phyloP scores from a whole-genome alignment of 2,113 vertebrate genomes.

The Baryphthengus martii region DNA sequence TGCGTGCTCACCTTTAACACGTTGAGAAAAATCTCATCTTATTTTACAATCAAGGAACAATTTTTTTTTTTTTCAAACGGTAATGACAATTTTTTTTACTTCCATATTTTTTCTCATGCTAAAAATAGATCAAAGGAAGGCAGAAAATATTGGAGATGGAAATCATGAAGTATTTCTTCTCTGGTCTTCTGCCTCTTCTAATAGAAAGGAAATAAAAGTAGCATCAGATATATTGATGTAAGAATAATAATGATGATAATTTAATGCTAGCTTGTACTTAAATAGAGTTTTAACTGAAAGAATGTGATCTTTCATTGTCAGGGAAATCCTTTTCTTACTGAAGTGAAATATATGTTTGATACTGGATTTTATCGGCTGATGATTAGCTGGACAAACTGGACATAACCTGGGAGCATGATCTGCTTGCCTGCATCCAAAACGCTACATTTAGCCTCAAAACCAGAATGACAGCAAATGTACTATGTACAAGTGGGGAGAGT shows the following conservation, averaged over 20 bases:
- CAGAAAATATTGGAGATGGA: not conserved
- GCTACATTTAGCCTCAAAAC: not conserved
- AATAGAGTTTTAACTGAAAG: not conserved
- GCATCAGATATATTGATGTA: not conserved
- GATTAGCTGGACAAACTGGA: not conserved
- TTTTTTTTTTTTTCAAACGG: not conserved
- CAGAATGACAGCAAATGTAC: not conserved
- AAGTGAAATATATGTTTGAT: not conserved
- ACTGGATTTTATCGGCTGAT: not conserved
- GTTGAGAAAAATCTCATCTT: not conserved
- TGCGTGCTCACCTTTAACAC: not conserved
- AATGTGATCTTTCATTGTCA: not conserved
- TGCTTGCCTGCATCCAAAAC: not conserved
- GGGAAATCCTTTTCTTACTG: not conserved
- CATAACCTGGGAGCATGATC: not conserved
- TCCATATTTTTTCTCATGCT: not conserved
- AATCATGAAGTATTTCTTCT: not conserved
- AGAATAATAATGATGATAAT: not conserved
- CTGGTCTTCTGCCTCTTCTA: not conserved
- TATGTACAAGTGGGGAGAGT: accelerated
- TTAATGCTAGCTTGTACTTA: not conserved
- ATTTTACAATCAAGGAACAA: not conserved
- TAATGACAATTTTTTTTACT: not conserved
- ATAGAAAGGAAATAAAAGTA: not conserved
- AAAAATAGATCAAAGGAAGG: not conserved